Evolutionary conservation across 2,113 vertebrate genomes (phyloP).

Genomic region (Bos indicus): DNA sequence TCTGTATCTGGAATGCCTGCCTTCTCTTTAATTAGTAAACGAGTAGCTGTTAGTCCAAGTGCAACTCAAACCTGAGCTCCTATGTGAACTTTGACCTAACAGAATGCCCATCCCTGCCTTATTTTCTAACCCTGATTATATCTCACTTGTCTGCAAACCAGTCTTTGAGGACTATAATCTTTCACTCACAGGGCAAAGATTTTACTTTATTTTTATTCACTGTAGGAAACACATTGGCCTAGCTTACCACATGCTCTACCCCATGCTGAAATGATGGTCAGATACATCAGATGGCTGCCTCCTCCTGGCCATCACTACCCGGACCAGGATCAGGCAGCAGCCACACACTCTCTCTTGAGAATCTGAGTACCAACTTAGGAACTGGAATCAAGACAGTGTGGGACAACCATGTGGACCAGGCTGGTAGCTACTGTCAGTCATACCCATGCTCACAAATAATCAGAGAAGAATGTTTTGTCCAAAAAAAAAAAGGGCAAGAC

Average conservation of each 20-base stretch:
- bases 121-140: neutral
- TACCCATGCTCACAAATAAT: neutral
- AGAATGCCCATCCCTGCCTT: neutral
- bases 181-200: neutral
- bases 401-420: neutral
- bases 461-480: neutral
- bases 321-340: neutral
- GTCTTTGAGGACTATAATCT: neutral
- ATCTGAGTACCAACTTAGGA: neutral
- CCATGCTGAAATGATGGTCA: neutral
- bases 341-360: neutral
- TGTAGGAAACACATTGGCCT: neutral
- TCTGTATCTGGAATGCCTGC: neutral
- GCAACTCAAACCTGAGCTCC: neutral
- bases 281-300: neutral
- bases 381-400: neutral
- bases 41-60: neutral
- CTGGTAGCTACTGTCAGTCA: neutral
- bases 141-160: neutral
- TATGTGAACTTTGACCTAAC: neutral
- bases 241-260: neutral
- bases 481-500: neutral
- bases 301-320: neutral
- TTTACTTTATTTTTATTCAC: neutral
- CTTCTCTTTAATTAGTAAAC: neutral